Conservation (phyloP, 2,113 vertebrate genomes). For the Nerophis lumbriciformis region DNA sequence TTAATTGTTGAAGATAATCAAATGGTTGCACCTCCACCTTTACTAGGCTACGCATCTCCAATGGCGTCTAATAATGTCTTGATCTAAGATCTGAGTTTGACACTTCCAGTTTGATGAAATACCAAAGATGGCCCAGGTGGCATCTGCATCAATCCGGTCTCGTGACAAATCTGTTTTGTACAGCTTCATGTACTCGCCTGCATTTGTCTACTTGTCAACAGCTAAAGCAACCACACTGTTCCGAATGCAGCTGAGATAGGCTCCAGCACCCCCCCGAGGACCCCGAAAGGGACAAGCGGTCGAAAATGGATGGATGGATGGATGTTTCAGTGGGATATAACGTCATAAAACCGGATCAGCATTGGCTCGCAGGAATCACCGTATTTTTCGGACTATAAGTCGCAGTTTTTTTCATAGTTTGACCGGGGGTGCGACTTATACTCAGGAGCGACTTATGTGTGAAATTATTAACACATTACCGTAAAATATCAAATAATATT, state of each 20-base stretch:
- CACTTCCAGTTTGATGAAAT: conserved; percentile 7
- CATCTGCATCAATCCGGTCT: conserved; percentile 1
- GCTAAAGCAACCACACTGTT: conserved; percentile 29
- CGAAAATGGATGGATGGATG: too few relatives aligned
- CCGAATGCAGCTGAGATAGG: too few relatives aligned
- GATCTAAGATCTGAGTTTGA: not conserved
- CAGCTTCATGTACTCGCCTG: not conserved
- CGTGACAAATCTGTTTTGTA: conserved; percentile 3
- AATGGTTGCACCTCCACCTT: not conserved
- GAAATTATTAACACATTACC: too few relatives aligned
- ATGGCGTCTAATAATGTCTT: not conserved
- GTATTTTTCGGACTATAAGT: too few relatives aligned
- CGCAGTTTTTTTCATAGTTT: too few relatives aligned
- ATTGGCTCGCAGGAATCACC: conserved; percentile 23
- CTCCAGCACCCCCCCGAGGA: too few relatives aligned
- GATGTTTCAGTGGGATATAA: conserved; percentile 38
- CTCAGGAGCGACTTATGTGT: too few relatives aligned
- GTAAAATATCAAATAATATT: too few relatives aligned
- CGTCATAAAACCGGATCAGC: conserved; percentile 34
- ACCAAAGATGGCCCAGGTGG: not conserved
- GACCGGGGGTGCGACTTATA: too few relatives aligned
- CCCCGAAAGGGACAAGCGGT: too few relatives aligned
- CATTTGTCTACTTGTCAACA: conserved; percentile 27
- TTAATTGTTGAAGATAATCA: not conserved
- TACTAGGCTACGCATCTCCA: not conserved